A percentile compares a stretch with the other conserved stretches of the same genome.
Evolutionary conservation across 2,113 vertebrate genomes (phyloP).

Genomic region (Acrocephalus kingi): DNA sequence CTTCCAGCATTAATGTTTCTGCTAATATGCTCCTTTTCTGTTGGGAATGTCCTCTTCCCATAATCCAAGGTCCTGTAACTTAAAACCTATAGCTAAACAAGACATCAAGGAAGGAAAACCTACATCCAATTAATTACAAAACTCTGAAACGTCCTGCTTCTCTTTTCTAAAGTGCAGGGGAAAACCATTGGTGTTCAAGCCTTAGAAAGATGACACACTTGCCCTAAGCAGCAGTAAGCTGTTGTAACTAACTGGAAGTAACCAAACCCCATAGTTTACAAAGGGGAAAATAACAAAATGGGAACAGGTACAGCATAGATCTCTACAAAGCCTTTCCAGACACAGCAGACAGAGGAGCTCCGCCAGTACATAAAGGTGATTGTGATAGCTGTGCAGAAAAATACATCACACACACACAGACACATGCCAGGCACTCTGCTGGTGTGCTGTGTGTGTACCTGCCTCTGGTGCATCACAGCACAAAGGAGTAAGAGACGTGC

Average conservation of each 20-base stretch:
- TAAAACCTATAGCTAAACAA: slow-evolving; percentile 22
- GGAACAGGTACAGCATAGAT: neutral
- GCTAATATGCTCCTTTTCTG: slow-evolving; percentile 15
- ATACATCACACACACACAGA: neutral
- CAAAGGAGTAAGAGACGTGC: neutral
- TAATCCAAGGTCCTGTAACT: slow-evolving; percentile 11
- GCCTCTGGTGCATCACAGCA: neutral
- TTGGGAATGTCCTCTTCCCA: slow-evolving; percentile 20
- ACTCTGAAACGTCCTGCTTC: neutral
- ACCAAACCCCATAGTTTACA: neutral
- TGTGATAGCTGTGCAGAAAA: neutral
- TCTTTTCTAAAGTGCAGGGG: neutral
- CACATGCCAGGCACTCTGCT: neutral
- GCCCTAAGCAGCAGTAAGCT: neutral
- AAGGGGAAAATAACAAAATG: neutral
- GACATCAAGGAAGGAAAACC: slow-evolving; percentile 10
- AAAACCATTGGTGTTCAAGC: neutral
- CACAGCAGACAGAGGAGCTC: neutral
- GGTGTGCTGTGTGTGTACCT: neutral
- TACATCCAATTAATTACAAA: neutral
- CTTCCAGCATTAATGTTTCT: slow-evolving; percentile 27
- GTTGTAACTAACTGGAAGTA: neutral
- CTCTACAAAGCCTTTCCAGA: neutral
- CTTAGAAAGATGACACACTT: neutral
- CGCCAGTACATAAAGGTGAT: neutral